Evolutionary conservation across 2,113 vertebrate genomes (phyloP), one percentile per base, ranked within the genome.

Genomic region (Grantiella picta): DNA sequence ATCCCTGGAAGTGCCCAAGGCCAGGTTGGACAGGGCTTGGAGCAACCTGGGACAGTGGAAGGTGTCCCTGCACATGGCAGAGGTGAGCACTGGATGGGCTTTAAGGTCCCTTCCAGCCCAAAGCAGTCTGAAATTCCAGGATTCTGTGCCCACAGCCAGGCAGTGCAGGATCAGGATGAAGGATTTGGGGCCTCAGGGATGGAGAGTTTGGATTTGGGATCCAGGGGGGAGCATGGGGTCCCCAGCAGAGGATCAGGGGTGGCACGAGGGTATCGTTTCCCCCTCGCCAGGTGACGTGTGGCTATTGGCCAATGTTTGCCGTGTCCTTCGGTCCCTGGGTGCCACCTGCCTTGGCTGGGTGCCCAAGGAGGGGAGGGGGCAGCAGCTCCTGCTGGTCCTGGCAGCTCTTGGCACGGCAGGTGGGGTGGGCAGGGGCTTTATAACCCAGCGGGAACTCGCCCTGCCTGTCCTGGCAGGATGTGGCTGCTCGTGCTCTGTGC

Each of bases 401-500:
- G 31, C 49, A 0, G n/a, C 49, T 27, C 75, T 40, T 81, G 66
- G 87, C 68, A 56, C 52, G 8, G 42, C 66, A 33, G 78, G 15
- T 29, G 84, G 78, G 66, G 42, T 11, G 49, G 16, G 14, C 33
- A 17, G 31, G n/a, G 69, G 56, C 86, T 94, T 96, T 97, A 97
- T 96, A 96, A 84, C 33, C 33, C 12, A 0, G 17, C 4, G 4
- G 31, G 31, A 8, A 0, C 3, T 12, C 2, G 9, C 11, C 54
- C 42, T 3, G 40, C 47, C 10, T 59, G 4, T 36, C 7, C 77
- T 3, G 18, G 31, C 6, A 96, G 12, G 11, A 98, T 98, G 98
- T 96, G 87, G 97, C 36, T 75, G 89, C 96, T 98, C 0, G 33
- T 98, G 23, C 65, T 97, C 13, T 93, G 97, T 5, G 93, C 96